Conservation (phyloP, 2,888 invertebrate genomes). For the Coenonympha arcania region DNA sequence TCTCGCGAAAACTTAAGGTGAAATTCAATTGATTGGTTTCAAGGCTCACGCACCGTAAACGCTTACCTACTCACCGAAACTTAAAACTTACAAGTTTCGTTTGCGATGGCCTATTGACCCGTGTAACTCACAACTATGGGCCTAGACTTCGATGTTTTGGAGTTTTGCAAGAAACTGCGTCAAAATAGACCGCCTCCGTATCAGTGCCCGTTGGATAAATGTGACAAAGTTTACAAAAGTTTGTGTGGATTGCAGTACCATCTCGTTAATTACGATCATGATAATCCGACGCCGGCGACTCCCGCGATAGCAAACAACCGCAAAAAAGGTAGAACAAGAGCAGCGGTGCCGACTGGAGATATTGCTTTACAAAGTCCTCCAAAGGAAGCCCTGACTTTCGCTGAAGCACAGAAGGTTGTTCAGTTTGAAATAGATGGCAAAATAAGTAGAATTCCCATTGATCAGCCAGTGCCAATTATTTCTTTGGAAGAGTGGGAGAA, state of each 20-base stretch:
- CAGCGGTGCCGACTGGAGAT: slow-evolving; percentile 75
- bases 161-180: slow-evolving; percentile 87
- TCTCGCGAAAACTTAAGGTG: slow-evolving; percentile 24
- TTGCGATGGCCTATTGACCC: slow-evolving; percentile 14
- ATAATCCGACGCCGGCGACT: slow-evolving; percentile 79
- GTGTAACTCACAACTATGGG: slow-evolving; percentile 74
- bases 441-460: slow-evolving; percentile 77
- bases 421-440: slow-evolving; percentile 90
- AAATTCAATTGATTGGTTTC: slow-evolving; percentile 5
- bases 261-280: slow-evolving; percentile 87
- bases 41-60: background rate
- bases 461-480: slow-evolving; percentile 80
- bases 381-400: slow-evolving; percentile 84
- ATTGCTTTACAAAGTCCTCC: slow-evolving; percentile 69
- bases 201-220: slow-evolving; percentile 88
- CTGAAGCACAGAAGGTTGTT: slow-evolving; percentile 88
- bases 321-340: slow-evolving; percentile 76
- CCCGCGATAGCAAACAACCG: slow-evolving; percentile 76
- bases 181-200: slow-evolving; percentile 88
- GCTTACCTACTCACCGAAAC: background rate
- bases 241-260: slow-evolving; percentile 90
- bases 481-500: slow-evolving; percentile 79
- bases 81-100: background rate
- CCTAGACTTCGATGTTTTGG: slow-evolving; percentile 88
- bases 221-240: slow-evolving; percentile 89